Percentiles rank a stretch among this genome's conserved stretches.
Evolutionary conservation across 2,888 invertebrate genomes (phyloP).

Genomic region (Brachyptera risi): DNA sequence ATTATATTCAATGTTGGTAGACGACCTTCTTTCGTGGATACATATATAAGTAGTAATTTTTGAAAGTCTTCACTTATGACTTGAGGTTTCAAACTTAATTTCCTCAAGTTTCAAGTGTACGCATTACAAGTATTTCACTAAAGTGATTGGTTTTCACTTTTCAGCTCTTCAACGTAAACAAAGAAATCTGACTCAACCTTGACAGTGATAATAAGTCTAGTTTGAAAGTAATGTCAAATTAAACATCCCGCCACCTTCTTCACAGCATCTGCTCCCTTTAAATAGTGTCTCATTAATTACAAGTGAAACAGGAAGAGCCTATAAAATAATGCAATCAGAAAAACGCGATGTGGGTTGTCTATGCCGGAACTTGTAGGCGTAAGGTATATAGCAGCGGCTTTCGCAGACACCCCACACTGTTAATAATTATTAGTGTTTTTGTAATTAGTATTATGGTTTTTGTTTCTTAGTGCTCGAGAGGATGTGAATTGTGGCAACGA

Average conservation of each 20-base stretch:
- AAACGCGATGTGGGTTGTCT: conserved; percentile 10
- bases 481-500: conserved; percentile 73
- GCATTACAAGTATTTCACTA: no score
- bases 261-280: neutral
- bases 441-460: conserved; percentile 30
- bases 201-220: no score
- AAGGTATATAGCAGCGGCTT: neutral
- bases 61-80: no score
- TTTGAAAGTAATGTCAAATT: no score
- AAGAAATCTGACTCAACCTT: no score
- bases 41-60: no score
- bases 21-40: no score
- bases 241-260: neutral
- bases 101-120: no score
- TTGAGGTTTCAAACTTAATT: no score
- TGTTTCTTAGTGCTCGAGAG: conserved; percentile 70
- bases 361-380: neutral
- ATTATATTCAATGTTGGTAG: no score
- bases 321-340: conserved; percentile 13
- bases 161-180: no score
- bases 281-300: neutral
- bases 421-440: neutral
- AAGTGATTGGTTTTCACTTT: no score
- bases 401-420: neutral
- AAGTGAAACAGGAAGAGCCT: conserved; percentile 4